phyloP scores from a whole-genome alignment of 92 coral and sea anemone species.

The Phenganax stokvisi region DNA sequence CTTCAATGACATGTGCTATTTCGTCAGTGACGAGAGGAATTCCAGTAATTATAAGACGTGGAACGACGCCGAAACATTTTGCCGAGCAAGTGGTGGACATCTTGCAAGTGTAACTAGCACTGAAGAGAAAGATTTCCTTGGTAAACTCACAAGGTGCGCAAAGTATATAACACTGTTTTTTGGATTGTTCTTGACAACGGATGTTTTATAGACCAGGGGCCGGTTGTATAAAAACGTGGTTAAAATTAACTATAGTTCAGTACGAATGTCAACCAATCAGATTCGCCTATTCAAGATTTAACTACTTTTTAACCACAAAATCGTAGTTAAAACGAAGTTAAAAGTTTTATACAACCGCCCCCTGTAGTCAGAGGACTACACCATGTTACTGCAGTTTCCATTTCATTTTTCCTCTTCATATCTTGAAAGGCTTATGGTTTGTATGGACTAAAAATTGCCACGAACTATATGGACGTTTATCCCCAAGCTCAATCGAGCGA shows the following conservation, averaged over 20 bases:
- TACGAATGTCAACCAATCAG: no score
- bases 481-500: no score
- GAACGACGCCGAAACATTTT: constrained; percentile 63
- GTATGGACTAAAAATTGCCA: no score
- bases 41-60: constrained; percentile 48
- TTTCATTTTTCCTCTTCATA: no score
- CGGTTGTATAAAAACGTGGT: no score
- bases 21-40: constrained; percentile 47
- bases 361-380: background rate
- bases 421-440: no score
- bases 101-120: constrained; percentile 68
- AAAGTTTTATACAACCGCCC: no score
- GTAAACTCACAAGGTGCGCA: constrained; percentile 28
- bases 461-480: no score
- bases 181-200: background rate
- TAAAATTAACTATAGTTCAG: no score
- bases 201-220: background rate
- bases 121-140: constrained; percentile 62
- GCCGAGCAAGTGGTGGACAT: constrained; percentile 60
- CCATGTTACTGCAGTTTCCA: background rate
- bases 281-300: no score
- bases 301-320: no score
- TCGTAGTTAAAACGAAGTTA: no score
- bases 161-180: background rate
- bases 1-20: constrained; percentile 78